Evolutionary conservation across 2,797 vertebrate species (phyloP).

Genomic region (Pogoniulus pusillus): DNA sequence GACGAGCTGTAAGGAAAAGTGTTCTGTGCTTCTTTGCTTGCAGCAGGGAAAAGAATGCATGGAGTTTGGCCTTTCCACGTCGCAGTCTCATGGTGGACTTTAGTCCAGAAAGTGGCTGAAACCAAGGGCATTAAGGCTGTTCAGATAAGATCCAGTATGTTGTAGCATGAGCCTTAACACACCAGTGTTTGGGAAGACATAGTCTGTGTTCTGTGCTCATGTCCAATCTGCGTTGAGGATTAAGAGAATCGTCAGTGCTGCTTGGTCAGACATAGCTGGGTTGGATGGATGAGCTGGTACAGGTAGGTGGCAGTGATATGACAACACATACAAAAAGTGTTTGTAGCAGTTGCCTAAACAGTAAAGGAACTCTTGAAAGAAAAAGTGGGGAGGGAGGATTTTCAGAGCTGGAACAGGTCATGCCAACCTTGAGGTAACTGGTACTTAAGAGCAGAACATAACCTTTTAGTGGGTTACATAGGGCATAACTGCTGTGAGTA

Average conservation of each 20-base stretch:
- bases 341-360: neutral
- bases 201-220: neutral
- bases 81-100: conserved; percentile 65
- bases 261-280: neutral
- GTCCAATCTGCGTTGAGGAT: neutral
- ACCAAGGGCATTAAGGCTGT: neutral
- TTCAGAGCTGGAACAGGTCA: neutral
- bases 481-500: neutral
- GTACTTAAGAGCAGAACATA: neutral
- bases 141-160: neutral
- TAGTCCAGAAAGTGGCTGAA: neutral
- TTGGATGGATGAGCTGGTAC: neutral
- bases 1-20: neutral
- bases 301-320: neutral
- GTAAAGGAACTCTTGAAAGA: neutral
- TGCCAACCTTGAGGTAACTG: neutral
- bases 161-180: neutral
- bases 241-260: neutral
- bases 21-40: neutral
- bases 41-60: neutral
- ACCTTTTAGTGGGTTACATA: neutral
- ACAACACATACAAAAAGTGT: neutral
- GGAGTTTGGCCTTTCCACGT: conserved; percentile 58
- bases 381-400: neutral
- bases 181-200: neutral